Evolutionary conservation across 1,140 invertebrate species (phyloP), one percentile per base, ranked within the genome.

Genomic region (Ladona fulva): DNA sequence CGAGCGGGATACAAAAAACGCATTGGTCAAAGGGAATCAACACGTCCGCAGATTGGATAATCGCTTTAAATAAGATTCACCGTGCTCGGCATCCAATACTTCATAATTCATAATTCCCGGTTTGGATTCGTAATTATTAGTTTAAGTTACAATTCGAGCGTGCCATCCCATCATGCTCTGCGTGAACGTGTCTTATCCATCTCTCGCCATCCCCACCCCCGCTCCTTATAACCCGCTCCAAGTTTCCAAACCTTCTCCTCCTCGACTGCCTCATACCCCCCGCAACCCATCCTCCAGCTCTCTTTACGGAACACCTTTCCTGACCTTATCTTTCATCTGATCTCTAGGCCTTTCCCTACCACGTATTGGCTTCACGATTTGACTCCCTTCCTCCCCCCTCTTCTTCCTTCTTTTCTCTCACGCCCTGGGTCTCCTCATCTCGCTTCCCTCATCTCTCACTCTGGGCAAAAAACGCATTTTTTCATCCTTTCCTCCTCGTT

Each of bases 41-140:
- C 52, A 66, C 52, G 52, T 66, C 52, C 5, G 52, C 52, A 37
- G 52, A 66, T 66, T 66, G 52, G 52, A 66, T 66, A 66, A 66
- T 66, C 52, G 52, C 52, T 66, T 22, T 22, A 22, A 66, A 66
- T 19, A 66, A 66, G 52, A 66, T 19, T 66, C 14, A 66, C 3
- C 52, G n/a, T 5, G 52, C 52, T 6, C 52, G 52, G 14, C n/a
- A 16, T 66, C n/a, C 52, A 22, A 66, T 66, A 66, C 29, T 66
- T 66, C 52, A 66, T 66, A 66, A 66, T 66, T 66, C 52, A 66
- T 66, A 66, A 66, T 66, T 66, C n/a, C 52, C 52, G n/a, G 52
- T 66, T 66, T 12, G 16, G 52, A 66, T 66, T 66, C 52, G 52
- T 66, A 66, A 66, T 66, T 66, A 66, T 66, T 66, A 66, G 52